Percentiles rank a stretch among this genome's conserved stretches.
Conservation (phyloP, 2,797 vertebrate species). For the Chaetophractus vellerosus region DNA sequence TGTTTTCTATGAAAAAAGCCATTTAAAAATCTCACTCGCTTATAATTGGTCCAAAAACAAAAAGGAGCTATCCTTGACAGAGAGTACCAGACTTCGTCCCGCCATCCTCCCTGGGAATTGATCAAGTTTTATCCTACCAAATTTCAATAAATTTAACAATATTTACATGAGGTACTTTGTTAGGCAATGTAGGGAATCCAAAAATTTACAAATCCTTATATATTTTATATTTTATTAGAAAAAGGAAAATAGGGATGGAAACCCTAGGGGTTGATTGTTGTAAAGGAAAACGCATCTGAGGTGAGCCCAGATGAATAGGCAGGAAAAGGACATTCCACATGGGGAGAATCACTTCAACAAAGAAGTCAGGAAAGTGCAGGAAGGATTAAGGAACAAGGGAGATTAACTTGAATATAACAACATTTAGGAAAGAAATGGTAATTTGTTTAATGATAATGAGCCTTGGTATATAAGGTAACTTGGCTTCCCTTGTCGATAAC, state of each 20-base stretch:
- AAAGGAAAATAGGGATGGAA: conserved; percentile 50
- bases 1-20: neutral
- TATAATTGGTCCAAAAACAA: neutral
- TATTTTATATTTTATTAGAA: conserved; percentile 47
- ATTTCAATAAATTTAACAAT: conserved; percentile 25
- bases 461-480: neutral
- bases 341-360: neutral
- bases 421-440: neutral
- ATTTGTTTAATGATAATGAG: neutral
- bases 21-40: conserved; percentile 17
- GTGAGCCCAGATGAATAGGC: neutral
- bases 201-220: conserved; percentile 35
- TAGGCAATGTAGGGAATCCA: neutral
- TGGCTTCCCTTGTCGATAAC: neutral
- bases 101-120: neutral
- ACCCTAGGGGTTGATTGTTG: neutral
- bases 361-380: neutral
- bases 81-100: neutral
- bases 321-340: neutral
- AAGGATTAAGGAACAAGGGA: neutral
- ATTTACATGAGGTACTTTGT: neutral
- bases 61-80: neutral
- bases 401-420: neutral
- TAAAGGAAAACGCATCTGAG: neutral
- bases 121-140: neutral